Base-by-base conservation (phyloP, 1,140 invertebrate genomes). In the Lepidurus packardi region DNA sequence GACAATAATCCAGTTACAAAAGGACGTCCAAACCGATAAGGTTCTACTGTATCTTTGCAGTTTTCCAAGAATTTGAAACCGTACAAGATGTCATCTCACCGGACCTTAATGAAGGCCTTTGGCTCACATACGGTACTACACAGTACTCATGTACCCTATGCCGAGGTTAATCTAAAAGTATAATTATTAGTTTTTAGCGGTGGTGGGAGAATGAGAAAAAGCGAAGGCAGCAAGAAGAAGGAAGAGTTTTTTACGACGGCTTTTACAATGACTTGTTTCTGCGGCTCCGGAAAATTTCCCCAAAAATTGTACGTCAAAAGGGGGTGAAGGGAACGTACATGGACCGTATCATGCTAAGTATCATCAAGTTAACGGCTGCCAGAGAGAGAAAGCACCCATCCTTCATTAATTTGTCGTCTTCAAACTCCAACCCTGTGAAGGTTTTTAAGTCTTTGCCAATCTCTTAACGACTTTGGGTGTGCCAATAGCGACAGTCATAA, bases 391-490 rank as follows among this genome's bases (percentile, higher is more conserved):
- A 65, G 53, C 53, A 65, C 53, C 53, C 53, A 65, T 65, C 16
- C 53, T 65, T 65, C 53, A 65, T 65, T 65, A 65, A 65, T 21
- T n/a, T 65, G 53, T 65, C 13, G 53, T 65, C 53, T n/a, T n/a
- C 16, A 65, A 16, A n/a, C 6, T 65, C 53, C 53, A 65, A n/a
- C 1, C 16, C 21, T 21, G 34, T 34, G 34, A 34, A 34, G 34
- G 34, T 34, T 34, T 34, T 34, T 4, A 34, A 34, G 34, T 34
- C 34, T 34, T 34, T 34, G 34, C 34, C 34, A 34, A 34, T 34
- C 34, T 34, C 0, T 34, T 34, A 34, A 34, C 34, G 34, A 34
- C 34, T 34, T 34, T 34, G 34, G 34, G 34, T 34, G 34, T 34
- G 34, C 34, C 34, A 34, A 34, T 34, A 4, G 34, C 34, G 34